Evolutionary conservation across 2,113 vertebrate genomes (phyloP), one percentile per base, ranked within the genome.

Genomic region (Cygnus atratus): DNA sequence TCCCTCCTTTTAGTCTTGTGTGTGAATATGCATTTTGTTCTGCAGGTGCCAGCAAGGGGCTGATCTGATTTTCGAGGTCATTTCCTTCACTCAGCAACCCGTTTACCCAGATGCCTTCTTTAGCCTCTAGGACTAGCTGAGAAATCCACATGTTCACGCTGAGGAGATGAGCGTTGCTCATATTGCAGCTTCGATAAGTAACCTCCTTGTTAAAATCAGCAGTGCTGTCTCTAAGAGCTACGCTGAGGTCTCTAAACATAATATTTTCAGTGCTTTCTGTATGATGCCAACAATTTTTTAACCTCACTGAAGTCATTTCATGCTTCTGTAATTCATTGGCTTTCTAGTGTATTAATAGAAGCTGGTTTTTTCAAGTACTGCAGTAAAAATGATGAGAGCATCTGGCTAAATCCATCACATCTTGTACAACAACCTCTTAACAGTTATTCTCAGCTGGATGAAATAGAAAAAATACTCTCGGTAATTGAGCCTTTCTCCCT

Each of bases 351-450:
- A 92, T 96, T 97, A 98, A 98, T 95, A 92, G 82, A 96, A 94
- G 84, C 46, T 83, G 4, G 92, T 91, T 93, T 94, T 96, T 95
- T 92, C 92, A 84, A 72, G 95, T 87, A 14, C 82, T 77, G 96
- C 97, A 91, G 89, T 71, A 95, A 96, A 77, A 97, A 78, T 21
- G 93, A 89, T 80, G 90, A 90, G 87, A 95, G 90, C 96, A 97
- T 96, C 96, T 98, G 97, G 94, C 90, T 90, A 96, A 95, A 95
- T 96, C 96, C 44, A 92, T 95, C 96, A 94, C 75, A 43, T 89
- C 75, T 81, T 35, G 79, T 77, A 46, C 76, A 73, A 70, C 68
- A 84, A 29, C 74, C 74, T 95, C 95, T 68, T 94, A 97, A 92
- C 1, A 8, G 52, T 75, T 95, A 90, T 92, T 90, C 85, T 90